Evolutionary conservation across 2,797 vertebrate genomes (phyloP), one percentile per base, ranked within the genome.

Genomic region (Emys orbicularis): DNA sequence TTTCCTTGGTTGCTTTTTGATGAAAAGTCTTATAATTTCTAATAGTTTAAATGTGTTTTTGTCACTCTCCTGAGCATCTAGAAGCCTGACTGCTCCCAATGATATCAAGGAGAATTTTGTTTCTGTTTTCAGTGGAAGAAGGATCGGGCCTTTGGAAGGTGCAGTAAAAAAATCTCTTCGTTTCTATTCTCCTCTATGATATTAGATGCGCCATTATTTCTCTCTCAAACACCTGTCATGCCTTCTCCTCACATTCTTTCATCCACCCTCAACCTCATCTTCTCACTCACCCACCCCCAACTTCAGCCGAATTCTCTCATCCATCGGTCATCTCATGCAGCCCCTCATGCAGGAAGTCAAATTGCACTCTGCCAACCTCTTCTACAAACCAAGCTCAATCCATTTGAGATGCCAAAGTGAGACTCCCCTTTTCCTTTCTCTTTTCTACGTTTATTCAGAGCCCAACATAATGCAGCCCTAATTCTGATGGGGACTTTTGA

Each of bases 171-270:
- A 3, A 0, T 1, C 12, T 81, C 7, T 5, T 49, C 5, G 5
- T 16, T 84, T 49, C 80, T 65, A 34, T 47, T 83, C 2, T 12
- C 44, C 74, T 57, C 59, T 31, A 0, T n/a, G 15, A 34, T 6
- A 5, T n/a, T 50, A 53, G 27, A 53, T 0, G 0, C 23, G 18
- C 27, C 34, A 16, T 50, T 0, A 0, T 18, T 50, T 47, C 23
- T 0, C 61, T 7, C 47, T 2, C 12, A 83, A 83, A 57, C 23
- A 13, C 12, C 72, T 41, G 47, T 76, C 72, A 76, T 47, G 23
- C 44, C 21, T 27, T 47, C 41, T 37, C 19, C 8, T 15, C 23
- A 76, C 37, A 44, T 92, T 91, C 44, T 65, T 80, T 90, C 81
- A 15, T 0, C 27, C 27, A 11, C 7, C 31, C 31, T 49, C 83